Evolutionary conservation across 2,797 vertebrate species (phyloP), one percentile per base, ranked within the genome.

Genomic region (Pseudomugil tenellus): DNA sequence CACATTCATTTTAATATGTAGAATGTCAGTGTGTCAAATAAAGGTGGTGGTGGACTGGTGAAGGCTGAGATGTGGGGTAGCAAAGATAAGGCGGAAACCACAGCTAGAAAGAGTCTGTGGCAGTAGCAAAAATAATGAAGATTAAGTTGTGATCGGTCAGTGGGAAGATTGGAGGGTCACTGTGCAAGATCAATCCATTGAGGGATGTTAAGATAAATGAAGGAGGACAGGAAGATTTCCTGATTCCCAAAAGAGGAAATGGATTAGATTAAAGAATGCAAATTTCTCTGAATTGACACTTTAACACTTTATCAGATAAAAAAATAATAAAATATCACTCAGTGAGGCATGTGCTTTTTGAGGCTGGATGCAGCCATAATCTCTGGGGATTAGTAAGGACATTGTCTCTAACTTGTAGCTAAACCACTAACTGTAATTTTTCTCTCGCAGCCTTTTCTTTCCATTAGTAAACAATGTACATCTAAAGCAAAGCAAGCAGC

Each of bases 71-170:
- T 59, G 34, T 39, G 21, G 62, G 39, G 57, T 10, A 46, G 9
- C 43, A 56, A 57, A 31, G 64, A 79, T 43, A 34, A 63, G 46
- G 55, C 54, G 49, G 71, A 61, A 37, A 55, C 67, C 52, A 54
- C 35, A 76, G 43, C 71, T 56, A 76, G 70, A 76, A 68, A 29
- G 51, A 67, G 58, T 74, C 65, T 49, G 51, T 46, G 81, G 85
- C 68, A 76, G 85, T 72, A 85, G 61, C 67, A 66, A 83, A 81
- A 91, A 88, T 93, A 92, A 93, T 90, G 88, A 91, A 92, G 90
- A 92, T 91, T 79, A 91, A 91, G 73, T 66, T 67, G 79, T 82
- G 87, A 88, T 86, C 28, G 37, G 75, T 67, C 32, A 58, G 79
- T 64, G 55, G 79, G 71, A 63, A 72, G 83, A 89, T 83, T 85